Conservation (phyloP, 2,888 invertebrate genomes). For the Dorcus hopei region DNA sequence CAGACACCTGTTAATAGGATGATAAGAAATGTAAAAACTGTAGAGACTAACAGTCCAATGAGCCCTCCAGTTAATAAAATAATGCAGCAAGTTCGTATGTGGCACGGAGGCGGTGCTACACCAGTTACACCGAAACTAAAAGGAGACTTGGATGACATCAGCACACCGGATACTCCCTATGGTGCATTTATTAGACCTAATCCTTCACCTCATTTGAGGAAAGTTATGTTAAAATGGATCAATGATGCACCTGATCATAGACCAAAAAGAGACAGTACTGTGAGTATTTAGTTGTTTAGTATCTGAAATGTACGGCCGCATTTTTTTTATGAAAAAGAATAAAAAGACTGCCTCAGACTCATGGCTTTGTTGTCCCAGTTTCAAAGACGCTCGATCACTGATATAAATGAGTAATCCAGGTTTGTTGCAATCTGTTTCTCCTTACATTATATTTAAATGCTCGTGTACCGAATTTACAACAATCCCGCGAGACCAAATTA, state of each 20-base stretch:
- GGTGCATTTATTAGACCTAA: constrained; percentile 51
- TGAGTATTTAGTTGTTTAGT: constrained; percentile 27
- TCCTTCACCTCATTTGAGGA: constrained; percentile 53
- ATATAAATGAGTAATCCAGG: too few relatives aligned
- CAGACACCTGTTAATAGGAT: constrained; percentile 11
- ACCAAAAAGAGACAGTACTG: constrained; percentile 45
- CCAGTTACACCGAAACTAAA: constrained; percentile 34
- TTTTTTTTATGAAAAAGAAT: neutral
- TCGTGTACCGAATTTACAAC: too few relatives aligned
- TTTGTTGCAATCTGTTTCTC: too few relatives aligned
- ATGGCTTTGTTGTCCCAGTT: too few relatives aligned
- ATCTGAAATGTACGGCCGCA: neutral
- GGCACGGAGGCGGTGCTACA: constrained; percentile 34
- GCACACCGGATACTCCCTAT: constrained; percentile 58
- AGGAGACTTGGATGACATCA: constrained; percentile 42
- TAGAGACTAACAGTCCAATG: constrained; percentile 7
- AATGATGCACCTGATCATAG: constrained; percentile 50
- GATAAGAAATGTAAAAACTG: constrained; percentile 5
- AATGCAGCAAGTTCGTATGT: constrained; percentile 39
- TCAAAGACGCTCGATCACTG: too few relatives aligned
- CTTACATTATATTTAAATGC: too few relatives aligned
- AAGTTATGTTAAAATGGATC: constrained; percentile 52
- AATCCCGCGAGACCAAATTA: too few relatives aligned
- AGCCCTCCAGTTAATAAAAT: constrained; percentile 43
- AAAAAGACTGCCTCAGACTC: too few relatives aligned